phyloP scores from a whole-genome alignment of 2,797 vertebrate genomes.

The Pantherophis alleghaniensis region DNA sequence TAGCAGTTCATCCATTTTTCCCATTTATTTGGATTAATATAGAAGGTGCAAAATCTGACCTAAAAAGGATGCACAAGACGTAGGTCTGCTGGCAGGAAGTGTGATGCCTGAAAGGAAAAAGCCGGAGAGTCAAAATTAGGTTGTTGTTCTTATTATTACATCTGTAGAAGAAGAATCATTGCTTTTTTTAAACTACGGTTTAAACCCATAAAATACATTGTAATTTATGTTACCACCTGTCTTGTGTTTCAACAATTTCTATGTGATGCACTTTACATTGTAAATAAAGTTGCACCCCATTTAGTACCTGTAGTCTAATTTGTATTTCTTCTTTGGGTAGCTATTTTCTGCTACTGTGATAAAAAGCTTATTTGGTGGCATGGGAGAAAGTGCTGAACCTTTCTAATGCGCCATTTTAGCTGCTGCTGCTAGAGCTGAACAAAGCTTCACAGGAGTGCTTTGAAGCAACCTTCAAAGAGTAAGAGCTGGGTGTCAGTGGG shows the following conservation, averaged over 20 bases:
- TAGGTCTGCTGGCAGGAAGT: constrained; percentile 38
- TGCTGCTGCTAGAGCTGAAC: background rate
- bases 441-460: background rate
- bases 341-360: background rate
- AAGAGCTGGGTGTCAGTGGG: background rate
- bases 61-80: background rate
- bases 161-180: background rate
- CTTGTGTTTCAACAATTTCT: constrained; percentile 45
- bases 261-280: constrained; percentile 66
- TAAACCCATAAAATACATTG: constrained; percentile 32
- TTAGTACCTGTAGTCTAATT: constrained; percentile 41
- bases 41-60: background rate
- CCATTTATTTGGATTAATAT: constrained; percentile 23
- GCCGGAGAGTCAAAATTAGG: constrained; percentile 55
- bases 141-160: constrained; percentile 47
- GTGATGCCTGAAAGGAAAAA: constrained; percentile 53
- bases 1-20: background rate
- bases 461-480: background rate
- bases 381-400: background rate
- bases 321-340: background rate
- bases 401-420: too few species aligned
- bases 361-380: background rate
- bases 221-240: constrained; percentile 55
- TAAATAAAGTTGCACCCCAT: constrained; percentile 63
- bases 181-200: background rate